phyloP scores from a whole-genome alignment of 1,140 invertebrate genomes.

The Tachypleus tridentatus region DNA sequence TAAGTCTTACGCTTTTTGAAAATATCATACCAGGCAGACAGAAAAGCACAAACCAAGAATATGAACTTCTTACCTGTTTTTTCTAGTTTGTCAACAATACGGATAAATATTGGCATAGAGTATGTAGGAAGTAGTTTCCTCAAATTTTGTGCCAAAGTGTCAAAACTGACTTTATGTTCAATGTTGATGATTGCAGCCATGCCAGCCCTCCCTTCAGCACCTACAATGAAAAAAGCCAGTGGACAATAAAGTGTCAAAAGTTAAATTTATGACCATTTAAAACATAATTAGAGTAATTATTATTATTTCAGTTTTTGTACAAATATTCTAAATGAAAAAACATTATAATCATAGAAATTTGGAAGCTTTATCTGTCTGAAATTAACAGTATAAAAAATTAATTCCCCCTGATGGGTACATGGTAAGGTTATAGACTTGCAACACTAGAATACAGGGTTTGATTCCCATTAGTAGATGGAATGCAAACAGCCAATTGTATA shows the following conservation, averaged over 20 bases:
- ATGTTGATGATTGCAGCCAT: constrained; percentile 87
- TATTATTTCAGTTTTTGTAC: not conserved
- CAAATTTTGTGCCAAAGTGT: constrained; percentile 30
- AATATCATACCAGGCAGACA: too few species aligned
- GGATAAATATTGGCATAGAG: constrained; percentile 74
- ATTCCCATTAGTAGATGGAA: too few species aligned
- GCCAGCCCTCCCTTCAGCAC: constrained; percentile 80
- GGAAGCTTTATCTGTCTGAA: not conserved
- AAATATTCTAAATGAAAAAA: too few species aligned
- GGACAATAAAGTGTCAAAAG: too few species aligned
- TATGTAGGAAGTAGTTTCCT: constrained; percentile 57
- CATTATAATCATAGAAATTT: constrained; percentile 1
- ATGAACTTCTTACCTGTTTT: constrained; percentile 52
- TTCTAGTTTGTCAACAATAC: constrained; percentile 67
- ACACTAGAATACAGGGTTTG: too few species aligned
- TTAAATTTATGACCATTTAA: too few species aligned
- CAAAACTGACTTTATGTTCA: constrained; percentile 21
- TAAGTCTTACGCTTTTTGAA: too few species aligned
- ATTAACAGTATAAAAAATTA: not conserved
- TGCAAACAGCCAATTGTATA: too few species aligned
- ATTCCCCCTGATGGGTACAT: not conserved
- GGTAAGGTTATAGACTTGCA: too few species aligned
- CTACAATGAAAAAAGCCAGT: constrained; percentile 42
- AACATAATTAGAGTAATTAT: not conserved
- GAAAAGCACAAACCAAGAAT: not conserved